These are phyloP conservation scores for Brenthis hecate DNA, from an alignment of 2,888 invertebrate species.

Conservation along the genomic window DNA sequence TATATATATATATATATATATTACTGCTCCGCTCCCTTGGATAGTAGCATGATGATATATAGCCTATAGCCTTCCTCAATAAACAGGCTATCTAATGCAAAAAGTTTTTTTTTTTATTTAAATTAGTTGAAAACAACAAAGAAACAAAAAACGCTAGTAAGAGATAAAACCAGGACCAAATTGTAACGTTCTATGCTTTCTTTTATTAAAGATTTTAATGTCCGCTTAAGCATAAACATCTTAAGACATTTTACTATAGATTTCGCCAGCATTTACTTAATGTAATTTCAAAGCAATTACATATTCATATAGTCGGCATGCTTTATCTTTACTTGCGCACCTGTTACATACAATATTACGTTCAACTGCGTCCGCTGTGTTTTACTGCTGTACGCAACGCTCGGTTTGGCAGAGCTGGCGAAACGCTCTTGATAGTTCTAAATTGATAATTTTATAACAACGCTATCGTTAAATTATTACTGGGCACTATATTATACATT, in stretches of 20 bases:
- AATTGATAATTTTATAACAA: slow-evolving; percentile 36
- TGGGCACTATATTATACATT: slow-evolving; percentile 22
- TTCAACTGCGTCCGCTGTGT: slow-evolving; percentile 41
- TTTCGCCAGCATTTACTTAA: neutral
- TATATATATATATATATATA: too few species aligned
- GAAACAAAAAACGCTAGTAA: too few species aligned
- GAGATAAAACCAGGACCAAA: too few species aligned
- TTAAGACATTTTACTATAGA: neutral
- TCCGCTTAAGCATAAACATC: too few species aligned
- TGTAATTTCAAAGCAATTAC: slow-evolving; percentile 8
- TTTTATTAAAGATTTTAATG: too few species aligned
- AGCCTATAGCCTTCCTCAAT: too few species aligned
- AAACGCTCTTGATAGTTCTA: slow-evolving; percentile 38
- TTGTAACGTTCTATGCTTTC: too few species aligned
- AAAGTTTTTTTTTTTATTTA: too few species aligned
- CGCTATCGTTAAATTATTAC: slow-evolving; percentile 32
- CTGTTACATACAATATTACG: slow-evolving; percentile 48
- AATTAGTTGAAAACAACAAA: too few species aligned
- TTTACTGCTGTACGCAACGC: slow-evolving; percentile 52
- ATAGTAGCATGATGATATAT: too few species aligned
- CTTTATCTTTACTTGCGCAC: slow-evolving; percentile 48
- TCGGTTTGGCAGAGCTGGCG: slow-evolving; percentile 45
- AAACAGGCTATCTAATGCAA: too few species aligned
- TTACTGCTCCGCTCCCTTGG: too few species aligned
- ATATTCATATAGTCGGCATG: slow-evolving; percentile 44